Conservation (phyloP, 2,113 vertebrate species). For the Mormyrus lacerda region DNA sequence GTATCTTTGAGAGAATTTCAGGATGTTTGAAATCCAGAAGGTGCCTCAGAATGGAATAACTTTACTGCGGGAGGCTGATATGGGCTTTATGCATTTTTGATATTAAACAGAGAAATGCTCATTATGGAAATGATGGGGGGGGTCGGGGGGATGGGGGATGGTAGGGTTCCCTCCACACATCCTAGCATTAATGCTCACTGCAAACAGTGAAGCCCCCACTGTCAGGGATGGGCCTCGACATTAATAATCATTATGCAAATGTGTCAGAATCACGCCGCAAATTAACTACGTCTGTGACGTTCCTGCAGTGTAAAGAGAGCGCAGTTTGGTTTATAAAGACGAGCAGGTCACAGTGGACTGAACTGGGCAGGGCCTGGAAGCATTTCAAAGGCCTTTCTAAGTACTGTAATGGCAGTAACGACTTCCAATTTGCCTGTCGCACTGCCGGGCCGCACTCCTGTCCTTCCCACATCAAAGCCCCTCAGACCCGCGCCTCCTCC, state of each 20-base stretch:
- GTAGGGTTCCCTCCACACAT: not conserved
- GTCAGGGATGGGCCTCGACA: not conserved
- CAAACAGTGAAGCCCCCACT: not conserved
- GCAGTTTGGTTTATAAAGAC: not conserved
- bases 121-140: not conserved
- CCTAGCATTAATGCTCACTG: not conserved
- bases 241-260: constrained; percentile 7
- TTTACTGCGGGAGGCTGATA: not conserved
- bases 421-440: constrained; percentile 17
- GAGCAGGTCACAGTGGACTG: constrained; percentile 9
- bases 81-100: not conserved
- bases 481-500: not conserved
- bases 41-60: not conserved
- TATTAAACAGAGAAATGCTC: not conserved
- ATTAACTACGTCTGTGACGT: not conserved
- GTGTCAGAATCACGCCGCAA: not conserved
- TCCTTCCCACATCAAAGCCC: constrained; percentile 15
- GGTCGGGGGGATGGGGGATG: not conserved
- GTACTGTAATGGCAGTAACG: constrained; percentile 18
- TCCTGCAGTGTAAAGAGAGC: not conserved
- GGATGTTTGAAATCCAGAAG: not conserved
- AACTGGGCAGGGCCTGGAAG: constrained; percentile 4
- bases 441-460: constrained; percentile 4
- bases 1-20: not conserved
- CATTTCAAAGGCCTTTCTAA: constrained; percentile 12